Evolutionary conservation across 2,888 invertebrate genomes (phyloP), one percentile per base, ranked within the genome.

Genomic region (Linnaemya tessellans): DNA sequence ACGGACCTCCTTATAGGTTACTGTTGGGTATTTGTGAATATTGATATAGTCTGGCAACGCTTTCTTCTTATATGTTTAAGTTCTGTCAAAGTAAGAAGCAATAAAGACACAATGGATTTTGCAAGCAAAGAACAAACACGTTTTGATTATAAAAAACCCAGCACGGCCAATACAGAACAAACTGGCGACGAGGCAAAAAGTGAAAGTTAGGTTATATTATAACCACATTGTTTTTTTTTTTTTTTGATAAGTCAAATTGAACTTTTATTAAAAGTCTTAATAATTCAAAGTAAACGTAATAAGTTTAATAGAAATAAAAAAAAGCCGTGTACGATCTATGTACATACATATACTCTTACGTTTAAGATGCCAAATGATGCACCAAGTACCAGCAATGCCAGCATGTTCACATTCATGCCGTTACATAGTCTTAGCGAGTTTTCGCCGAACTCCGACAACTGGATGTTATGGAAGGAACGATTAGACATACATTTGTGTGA

Each of bases 391-490:
- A 43, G 11, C 43, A 64, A 64, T n/a, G 65, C 65, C 43, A 30
- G 30, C 22, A 65, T 46, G 65, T 46, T 65, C 15, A 46, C 65
- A 25, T 65, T 65, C 46, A 65, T 46, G 65, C 65, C 46, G 15
- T 25, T 25, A 46, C 65, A 46, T 25, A 43, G 25, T 65, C 65
- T 46, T 65, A 5, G 65, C 15, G 64, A 64, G 41, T 64, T 64
- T 64, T 43, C 64, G 11, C 64, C 41, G 11, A 43, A 64, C 20
- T 20, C 64, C 3, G 64, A 38, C 10, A 62, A 62, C 20, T 62
- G 60, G 62, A 8, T 38, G 9, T 38, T 62, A 38, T 62, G 62
- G 62, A 62, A 62, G 11, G 43, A 65, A 46, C 13, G 64, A 15
- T 46, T 65, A 25, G 30, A n/a, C n/a, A 67, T 11, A 46, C 65